Evolutionary conservation across 2,113 vertebrate genomes (phyloP).

Genomic region (Fulmarus glacialis): DNA sequence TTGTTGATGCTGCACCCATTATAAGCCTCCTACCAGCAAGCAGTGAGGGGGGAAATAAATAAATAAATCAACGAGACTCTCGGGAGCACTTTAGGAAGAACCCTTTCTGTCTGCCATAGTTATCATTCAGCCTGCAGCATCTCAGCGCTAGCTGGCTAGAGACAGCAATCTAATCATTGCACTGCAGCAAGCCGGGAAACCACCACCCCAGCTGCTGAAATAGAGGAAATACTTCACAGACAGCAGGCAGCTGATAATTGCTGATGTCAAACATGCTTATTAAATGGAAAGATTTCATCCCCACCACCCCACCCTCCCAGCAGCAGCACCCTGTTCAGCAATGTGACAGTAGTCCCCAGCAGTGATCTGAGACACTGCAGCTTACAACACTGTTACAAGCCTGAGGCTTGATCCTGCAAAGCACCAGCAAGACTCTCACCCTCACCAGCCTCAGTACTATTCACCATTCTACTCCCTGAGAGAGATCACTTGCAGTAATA

Average conservation of each 20-base stretch:
- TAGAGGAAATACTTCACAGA: background rate
- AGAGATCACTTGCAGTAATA: background rate
- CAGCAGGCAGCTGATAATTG: background rate
- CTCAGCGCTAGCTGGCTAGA: background rate
- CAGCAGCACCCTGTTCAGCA: background rate
- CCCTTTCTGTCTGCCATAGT: background rate
- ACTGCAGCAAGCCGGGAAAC: background rate
- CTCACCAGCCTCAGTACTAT: background rate
- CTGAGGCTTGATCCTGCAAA: background rate
- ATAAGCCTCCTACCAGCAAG: background rate
- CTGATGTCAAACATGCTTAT: constrained; percentile 14
- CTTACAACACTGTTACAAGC: background rate
- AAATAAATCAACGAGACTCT: constrained; percentile 40
- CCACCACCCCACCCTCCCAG: background rate
- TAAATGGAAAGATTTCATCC: background rate
- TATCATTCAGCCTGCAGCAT: constrained; percentile 28
- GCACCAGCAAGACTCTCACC: background rate
- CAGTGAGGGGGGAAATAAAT: background rate
- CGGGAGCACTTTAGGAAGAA: constrained; percentile 30
- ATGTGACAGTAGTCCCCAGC: background rate
- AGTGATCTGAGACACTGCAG: background rate
- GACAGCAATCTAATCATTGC: background rate
- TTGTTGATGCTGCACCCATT: background rate
- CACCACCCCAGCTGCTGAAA: constrained; percentile 7
- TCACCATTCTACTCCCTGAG: background rate